phyloP scores from a whole-genome alignment of 2,797 vertebrate genomes.

The Alauda arvensis region DNA sequence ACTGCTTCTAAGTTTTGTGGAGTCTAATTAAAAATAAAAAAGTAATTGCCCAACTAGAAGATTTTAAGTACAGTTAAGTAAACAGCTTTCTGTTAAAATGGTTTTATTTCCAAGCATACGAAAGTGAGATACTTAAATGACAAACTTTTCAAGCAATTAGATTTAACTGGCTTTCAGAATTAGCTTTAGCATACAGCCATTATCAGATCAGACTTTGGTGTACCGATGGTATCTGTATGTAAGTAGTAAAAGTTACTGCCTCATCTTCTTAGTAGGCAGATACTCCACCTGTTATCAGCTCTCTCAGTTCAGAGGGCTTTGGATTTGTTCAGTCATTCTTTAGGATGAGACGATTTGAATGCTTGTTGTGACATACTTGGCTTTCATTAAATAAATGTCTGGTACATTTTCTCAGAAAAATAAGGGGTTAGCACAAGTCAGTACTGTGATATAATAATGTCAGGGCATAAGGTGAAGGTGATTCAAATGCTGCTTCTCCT shows the following conservation, averaged over 20 bases:
- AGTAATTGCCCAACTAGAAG: rapidly evolving
- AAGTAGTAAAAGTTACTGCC: neutral
- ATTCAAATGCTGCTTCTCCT: neutral
- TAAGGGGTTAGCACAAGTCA: neutral
- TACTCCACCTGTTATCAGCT: neutral
- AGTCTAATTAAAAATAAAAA: neutral
- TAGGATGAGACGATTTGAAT: neutral
- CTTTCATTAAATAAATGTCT: neutral
- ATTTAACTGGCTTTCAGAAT: neutral
- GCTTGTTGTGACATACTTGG: neutral
- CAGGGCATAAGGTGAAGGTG: neutral
- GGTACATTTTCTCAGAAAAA: neutral
- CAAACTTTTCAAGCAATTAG: neutral
- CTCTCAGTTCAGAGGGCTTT: neutral
- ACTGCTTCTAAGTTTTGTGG: neutral
- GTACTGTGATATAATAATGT: neutral
- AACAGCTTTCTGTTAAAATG: neutral
- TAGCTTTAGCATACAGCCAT: neutral
- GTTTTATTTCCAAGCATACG: neutral
- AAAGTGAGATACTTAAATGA: neutral
- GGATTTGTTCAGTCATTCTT: neutral
- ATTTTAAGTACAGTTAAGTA: neutral
- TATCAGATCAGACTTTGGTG: constrained; percentile 2
- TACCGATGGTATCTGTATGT: neutral
- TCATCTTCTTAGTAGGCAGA: neutral